Conservation (phyloP, 2,888 invertebrate genomes). For the Lithophane ornitopus region DNA sequence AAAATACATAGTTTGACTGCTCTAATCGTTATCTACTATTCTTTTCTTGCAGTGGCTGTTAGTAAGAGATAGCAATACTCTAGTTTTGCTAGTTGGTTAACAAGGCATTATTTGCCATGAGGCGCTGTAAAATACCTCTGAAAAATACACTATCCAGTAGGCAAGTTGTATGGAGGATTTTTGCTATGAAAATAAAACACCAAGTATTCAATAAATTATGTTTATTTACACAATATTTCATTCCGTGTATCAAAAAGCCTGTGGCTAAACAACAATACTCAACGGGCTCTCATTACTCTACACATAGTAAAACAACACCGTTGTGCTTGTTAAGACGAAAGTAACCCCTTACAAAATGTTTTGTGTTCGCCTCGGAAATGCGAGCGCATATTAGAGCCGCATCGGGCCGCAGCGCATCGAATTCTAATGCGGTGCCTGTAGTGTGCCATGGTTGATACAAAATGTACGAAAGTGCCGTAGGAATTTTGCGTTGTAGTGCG, state of each 20-base stretch:
- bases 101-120: background rate
- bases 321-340: slow-evolving; percentile 50
- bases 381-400: background rate
- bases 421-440: background rate
- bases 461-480: background rate
- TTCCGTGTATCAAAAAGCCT: slow-evolving; percentile 77
- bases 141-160: too few species aligned
- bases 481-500: background rate
- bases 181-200: slow-evolving; percentile 3
- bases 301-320: slow-evolving; percentile 53
- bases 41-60: background rate
- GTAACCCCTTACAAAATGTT: slow-evolving; percentile 31
- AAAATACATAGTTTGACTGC: too few species aligned
- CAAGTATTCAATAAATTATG: slow-evolving; percentile 77
- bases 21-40: background rate
- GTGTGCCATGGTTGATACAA: background rate
- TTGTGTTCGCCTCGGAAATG: background rate
- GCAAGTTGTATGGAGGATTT: background rate
- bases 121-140: background rate
- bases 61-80: background rate
- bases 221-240: slow-evolving; percentile 81
- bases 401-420: background rate
- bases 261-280: slow-evolving; percentile 73
- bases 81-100: background rate
- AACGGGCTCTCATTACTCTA: slow-evolving; percentile 57